Percentiles rank a stretch among this genome's conserved stretches.
phyloP scores from a whole-genome alignment of 2,797 vertebrate genomes.

The Xenopus petersii region DNA sequence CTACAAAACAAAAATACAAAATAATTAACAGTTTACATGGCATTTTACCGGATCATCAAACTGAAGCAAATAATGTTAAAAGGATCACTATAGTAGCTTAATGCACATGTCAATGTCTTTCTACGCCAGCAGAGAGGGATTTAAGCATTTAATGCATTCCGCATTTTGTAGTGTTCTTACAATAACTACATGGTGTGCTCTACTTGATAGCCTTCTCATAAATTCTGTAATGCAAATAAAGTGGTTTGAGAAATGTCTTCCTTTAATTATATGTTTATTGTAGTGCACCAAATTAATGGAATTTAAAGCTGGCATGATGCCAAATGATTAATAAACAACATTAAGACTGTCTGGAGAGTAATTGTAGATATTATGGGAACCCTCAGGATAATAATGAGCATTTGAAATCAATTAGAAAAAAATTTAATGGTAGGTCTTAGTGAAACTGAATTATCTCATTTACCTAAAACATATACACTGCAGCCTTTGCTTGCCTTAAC shows the following conservation, averaged over 20 bases:
- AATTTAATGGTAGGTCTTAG: slow-evolving; percentile 51
- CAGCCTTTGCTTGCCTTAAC: no score
- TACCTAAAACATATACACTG: neutral
- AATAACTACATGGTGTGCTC: neutral
- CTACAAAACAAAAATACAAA: no score
- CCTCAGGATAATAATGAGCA: slow-evolving; percentile 62
- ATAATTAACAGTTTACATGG: no score
- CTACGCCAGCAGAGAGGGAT: no score
- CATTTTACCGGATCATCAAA: no score
- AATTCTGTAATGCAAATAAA: slow-evolving; percentile 47
- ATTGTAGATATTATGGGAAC: slow-evolving; percentile 60
- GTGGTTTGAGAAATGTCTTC: slow-evolving; percentile 52
- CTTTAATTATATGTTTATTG: slow-evolving; percentile 64
- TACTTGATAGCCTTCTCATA: slow-evolving; percentile 18
- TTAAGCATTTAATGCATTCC: no score
- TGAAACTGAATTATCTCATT: slow-evolving; percentile 21
- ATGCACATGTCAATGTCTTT: no score
- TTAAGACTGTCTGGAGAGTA: slow-evolving; percentile 62
- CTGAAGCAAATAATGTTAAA: no score
- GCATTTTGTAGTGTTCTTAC: slow-evolving; percentile 7
- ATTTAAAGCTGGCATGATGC: slow-evolving; percentile 61
- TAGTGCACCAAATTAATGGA: slow-evolving; percentile 57
- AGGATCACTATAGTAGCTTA: no score
- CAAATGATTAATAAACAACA: slow-evolving; percentile 64
- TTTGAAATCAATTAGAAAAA: slow-evolving; percentile 62